Evolutionary conservation across 35 echinoderm and acorn worm species (phyloP), one percentile per base, ranked within the genome.

Genomic region (Heliocidaris tuberculata): DNA sequence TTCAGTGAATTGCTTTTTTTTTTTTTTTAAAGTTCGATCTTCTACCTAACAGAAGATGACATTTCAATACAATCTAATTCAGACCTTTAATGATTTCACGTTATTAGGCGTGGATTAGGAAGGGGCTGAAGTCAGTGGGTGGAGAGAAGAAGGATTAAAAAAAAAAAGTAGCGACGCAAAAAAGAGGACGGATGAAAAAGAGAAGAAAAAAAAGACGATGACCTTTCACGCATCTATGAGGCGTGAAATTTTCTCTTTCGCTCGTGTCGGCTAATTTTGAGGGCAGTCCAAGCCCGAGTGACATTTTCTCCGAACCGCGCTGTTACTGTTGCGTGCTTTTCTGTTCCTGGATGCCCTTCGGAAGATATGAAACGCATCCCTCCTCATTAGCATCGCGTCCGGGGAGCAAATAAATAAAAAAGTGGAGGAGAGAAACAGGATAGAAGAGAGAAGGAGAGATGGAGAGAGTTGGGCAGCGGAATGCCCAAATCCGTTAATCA

Each of bases 171-270:
- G 17, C 7, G 5, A 78, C 1, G 65, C 35, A 42, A 27, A 78
- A 19, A 78, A n/a, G 65, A 78, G 21, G 27, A 78, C 5, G 0
- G 65, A n/a, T 7, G 21, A 78, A 0, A 7, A 24, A 78, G 19
- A n/a, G 65, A 78, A 5, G 4, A 78, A 8, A n/a, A 70, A 78
- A 5, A 21, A 78, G 65, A 78, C 27, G 21, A 78, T 78, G 65
- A 78, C 65, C 65, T 78, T 78, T 78, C 65, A 7, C 7, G 65
- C 65, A n/a, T 78, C 65, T 24, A 19, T 78, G 65, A 19, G 65
- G 65, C 65, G 65, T 78, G 65, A 78, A 78, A 78, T n/a, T 78
- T n/a, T n/a, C 65, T n/a, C 65, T 78, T 78, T n/a, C 65, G 65
- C 21, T 78, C 65, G 65, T 78, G 65, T 78, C 65, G 21, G 65